These are phyloP conservation scores for Zeuzera pyrina DNA, from an alignment of 2,888 invertebrate genomes.

Conservation along the genomic window DNA sequence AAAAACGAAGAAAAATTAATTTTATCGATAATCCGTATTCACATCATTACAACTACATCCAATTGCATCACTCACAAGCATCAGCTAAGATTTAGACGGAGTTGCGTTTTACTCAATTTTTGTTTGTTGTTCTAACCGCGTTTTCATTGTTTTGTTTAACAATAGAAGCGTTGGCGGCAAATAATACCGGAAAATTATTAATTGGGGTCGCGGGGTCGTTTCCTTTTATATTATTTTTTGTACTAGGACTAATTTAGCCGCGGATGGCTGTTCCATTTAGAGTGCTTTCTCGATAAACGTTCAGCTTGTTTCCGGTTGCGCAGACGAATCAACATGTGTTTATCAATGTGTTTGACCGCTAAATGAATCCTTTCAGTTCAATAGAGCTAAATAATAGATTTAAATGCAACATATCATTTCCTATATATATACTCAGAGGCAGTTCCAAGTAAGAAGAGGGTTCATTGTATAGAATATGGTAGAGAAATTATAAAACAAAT, in stretches of 20 bases:
- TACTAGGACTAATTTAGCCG: slow-evolving; percentile 7
- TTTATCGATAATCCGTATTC: slow-evolving; percentile 6
- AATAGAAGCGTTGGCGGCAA: slow-evolving; percentile 33
- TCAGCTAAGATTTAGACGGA: slow-evolving; percentile 41
- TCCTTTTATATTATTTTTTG: slow-evolving; percentile 15
- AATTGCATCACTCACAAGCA: slow-evolving; percentile 41
- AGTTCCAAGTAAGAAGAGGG: too few species aligned
- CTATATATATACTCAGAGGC: too few species aligned
- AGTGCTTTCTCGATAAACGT: slow-evolving; percentile 14
- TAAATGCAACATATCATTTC: too few species aligned
- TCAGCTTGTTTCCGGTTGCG: slow-evolving; percentile 16
- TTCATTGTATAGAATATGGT: too few species aligned
- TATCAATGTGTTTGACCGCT: too few species aligned
- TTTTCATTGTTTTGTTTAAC: slow-evolving; percentile 45
- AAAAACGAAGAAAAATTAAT: too few species aligned
- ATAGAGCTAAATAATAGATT: too few species aligned
- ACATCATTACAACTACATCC: slow-evolving; percentile 23
- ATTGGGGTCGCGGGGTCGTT: slow-evolving; percentile 32
- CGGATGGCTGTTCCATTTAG: slow-evolving; percentile 18
- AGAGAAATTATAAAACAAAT: too few species aligned
- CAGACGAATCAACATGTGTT: slow-evolving; percentile 1
- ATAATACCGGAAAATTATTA: slow-evolving; percentile 39
- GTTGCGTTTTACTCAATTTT: slow-evolving; percentile 55
- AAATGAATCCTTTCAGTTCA: too few species aligned
- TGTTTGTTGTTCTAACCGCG: slow-evolving; percentile 35